Conservation (phyloP, 2,797 vertebrate species). For the Cuniculus paca region DNA sequence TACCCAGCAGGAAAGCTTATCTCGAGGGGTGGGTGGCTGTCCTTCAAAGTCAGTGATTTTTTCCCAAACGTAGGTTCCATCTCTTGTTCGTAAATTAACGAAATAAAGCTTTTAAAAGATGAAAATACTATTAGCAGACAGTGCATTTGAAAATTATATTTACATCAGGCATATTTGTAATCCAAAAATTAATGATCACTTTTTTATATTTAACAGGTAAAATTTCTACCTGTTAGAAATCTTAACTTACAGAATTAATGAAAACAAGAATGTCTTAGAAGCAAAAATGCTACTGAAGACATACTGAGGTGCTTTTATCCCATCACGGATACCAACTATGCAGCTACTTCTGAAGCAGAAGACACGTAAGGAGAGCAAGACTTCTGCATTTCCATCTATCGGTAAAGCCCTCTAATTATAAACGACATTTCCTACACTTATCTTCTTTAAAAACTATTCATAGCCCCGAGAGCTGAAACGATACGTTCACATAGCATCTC, state of each 20-base stretch:
- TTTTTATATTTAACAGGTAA: conserved; percentile 49
- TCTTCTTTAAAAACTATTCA: conserved; percentile 43
- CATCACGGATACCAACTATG: neutral
- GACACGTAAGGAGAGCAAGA: neutral
- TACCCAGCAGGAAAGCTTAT: conserved; percentile 98
- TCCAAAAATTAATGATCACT: neutral
- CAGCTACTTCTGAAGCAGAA: neutral
- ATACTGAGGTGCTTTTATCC: neutral
- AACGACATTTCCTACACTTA: neutral
- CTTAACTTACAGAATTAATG: conserved; percentile 33
- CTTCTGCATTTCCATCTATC: neutral
- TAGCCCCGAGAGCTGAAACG: conserved; percentile 10
- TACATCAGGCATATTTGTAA: conserved; percentile 45
- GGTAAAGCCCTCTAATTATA: neutral
- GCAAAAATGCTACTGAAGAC: conserved; percentile 21
- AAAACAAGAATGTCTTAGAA: conserved; percentile 61
- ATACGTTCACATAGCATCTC: neutral
- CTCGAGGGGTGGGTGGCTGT: conserved; percentile 94
- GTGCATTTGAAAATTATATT: conserved; percentile 63
- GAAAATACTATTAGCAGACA: conserved; percentile 78
- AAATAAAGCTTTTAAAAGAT: conserved; percentile 93
- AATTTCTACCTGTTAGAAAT: conserved; percentile 9
- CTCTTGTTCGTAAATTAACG: conserved; percentile 92
- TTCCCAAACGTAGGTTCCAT: conserved; percentile 93
- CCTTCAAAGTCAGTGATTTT: conserved; percentile 91